Conservation (phyloP, 2,113 vertebrate species). For the Tretioscincus oriximinensis region DNA sequence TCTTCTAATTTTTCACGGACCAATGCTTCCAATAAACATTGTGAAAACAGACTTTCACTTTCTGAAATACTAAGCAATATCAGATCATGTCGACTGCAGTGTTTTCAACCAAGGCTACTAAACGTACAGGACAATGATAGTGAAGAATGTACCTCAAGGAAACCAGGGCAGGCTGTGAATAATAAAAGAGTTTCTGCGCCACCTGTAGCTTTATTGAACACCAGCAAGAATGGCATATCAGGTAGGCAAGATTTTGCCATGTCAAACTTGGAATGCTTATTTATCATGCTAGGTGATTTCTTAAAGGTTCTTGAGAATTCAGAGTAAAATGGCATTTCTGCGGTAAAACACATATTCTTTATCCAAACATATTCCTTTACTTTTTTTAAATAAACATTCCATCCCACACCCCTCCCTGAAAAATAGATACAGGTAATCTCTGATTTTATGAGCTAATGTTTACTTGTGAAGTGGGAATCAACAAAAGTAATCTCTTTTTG, state of each 20-base stretch:
- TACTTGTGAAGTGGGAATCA: no score
- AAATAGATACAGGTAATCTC: no score
- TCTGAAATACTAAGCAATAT: conserved; percentile 89
- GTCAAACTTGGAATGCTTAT: neutral
- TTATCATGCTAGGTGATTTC: neutral
- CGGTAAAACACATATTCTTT: neutral
- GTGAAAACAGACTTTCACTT: conserved; percentile 85
- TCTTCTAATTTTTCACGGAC: conserved; percentile 79
- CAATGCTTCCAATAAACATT: conserved; percentile 86
- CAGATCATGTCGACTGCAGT: conserved; percentile 88
- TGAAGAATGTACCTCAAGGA: conserved; percentile 81
- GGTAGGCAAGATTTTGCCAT: conserved; percentile 71
- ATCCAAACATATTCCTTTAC: neutral
- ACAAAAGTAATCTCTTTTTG: no score
- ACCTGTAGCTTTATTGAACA: conserved; percentile 78
- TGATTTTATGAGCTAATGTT: no score
- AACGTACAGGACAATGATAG: conserved; percentile 76
- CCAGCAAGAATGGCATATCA: conserved; percentile 82
- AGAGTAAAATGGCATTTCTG: neutral
- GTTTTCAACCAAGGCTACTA: conserved; percentile 84
- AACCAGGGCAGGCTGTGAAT: conserved; percentile 79
- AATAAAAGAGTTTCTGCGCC: conserved; percentile 76
- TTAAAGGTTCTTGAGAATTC: neutral
- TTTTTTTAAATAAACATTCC: neutral
- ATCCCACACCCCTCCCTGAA: no score